Base-by-base conservation (phyloP, 2,888 invertebrate species). In the Plutella xylostella region DNA sequence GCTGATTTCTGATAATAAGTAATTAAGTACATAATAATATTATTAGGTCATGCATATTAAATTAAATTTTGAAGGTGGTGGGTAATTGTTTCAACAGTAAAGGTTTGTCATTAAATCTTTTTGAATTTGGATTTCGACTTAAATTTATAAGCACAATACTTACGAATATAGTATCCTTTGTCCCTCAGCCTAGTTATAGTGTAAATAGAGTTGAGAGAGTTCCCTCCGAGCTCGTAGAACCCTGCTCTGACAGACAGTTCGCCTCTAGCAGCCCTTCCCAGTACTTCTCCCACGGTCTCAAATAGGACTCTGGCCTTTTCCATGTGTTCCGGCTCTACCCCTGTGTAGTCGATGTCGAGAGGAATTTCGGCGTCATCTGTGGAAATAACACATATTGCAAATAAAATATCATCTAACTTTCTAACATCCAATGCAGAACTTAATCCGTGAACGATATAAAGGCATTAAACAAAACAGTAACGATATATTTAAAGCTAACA, bases 151-250 rank as follows among this genome's bases (percentile, higher is more conserved):
- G n/a, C n/a, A n/a, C n/a, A n/a, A 25, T 39, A 61, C 84, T 80
- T 66, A 87, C 93, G 89, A 53, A 95, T 92, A 54, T 86, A 86
- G 63, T 91, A 94, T 11, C 93, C 93, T 59, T 88, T 88, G 45
- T 94, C 92, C 38, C 89, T 84, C 41, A 96, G 67, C 59, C 88
- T 86, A 0, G 92, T 91, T 5, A 95, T 92, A 0, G 93, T 93
- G 54, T 88, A 90, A 47, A 95, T 91, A 0, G 94, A 93, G 65
- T 95, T 95, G 17, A 95, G 79, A 0, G 94, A 94, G 62, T 94
- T 94, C 11, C 95, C 95, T 1, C 95, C 95, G 33, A 95, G 82
- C 55, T 92, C 90, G 63, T 92, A 95, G 69, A 94, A 95, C 55
- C 93, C 93, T 0, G 90, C 88, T 15, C 87, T 74, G 0, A 88